Evolutionary conservation across 2,113 vertebrate genomes (phyloP).

Genomic region (Emberiza fucata): DNA sequence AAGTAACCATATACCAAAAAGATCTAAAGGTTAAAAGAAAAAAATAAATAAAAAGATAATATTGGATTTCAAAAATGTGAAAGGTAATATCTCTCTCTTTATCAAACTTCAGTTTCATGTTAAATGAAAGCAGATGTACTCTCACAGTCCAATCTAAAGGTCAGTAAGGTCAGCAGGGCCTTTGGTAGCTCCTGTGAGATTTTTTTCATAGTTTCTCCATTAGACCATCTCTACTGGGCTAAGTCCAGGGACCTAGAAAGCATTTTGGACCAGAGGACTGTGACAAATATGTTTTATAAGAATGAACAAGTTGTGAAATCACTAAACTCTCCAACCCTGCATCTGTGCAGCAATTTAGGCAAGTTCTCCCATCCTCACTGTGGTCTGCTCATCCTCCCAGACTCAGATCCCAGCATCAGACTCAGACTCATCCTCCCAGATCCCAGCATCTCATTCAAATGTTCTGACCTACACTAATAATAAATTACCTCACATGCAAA

Average conservation of each 20-base stretch:
- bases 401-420: neutral
- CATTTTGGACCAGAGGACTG: neutral
- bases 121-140: conserved; percentile 39
- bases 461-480: neutral
- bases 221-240: neutral
- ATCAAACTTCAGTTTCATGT: neutral
- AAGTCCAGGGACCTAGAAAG: neutral
- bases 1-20: neutral
- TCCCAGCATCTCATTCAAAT: neutral
- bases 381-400: neutral
- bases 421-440: neutral
- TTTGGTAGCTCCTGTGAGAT: neutral
- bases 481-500: neutral
- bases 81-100: neutral
- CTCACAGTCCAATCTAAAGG: neutral
- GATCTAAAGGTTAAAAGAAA: neutral
- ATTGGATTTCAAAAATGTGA: conserved; percentile 5
- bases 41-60: neutral
- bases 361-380: neutral
- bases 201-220: neutral
- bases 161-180: neutral
- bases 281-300: neutral
- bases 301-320: neutral
- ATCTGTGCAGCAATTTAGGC: neutral
- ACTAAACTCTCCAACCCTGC: neutral